A percentile compares a stretch with the other conserved stretches of the same genome.
phyloP scores from a whole-genome alignment of 1,140 invertebrate genomes.

The Pogonomyrmex barbatus region DNA sequence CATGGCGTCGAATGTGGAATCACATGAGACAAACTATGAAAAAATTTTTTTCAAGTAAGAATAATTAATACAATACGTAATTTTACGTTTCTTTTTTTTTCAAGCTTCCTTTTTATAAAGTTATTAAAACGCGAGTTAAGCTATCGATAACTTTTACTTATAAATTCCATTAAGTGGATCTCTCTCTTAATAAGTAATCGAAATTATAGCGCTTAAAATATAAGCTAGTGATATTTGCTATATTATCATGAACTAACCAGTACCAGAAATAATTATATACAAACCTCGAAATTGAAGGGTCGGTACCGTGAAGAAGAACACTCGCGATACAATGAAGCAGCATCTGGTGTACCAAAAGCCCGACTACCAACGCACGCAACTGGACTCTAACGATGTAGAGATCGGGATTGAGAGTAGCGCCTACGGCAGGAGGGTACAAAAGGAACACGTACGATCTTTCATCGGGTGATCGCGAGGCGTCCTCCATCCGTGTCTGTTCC shows the following conservation, averaged over 20 bases:
- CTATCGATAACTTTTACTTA: neutral
- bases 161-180: neutral
- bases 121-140: neutral
- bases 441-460: constrained; percentile 96
- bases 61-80: neutral
- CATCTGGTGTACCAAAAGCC: constrained; percentile 96
- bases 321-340: constrained; percentile 95
- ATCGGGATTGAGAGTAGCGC: constrained; percentile 91
- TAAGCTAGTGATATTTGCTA: neutral
- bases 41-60: constrained; percentile 56
- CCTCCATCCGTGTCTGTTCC: constrained; percentile 87
- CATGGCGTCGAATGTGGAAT: constrained; percentile 85
- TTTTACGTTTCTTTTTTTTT: neutral
- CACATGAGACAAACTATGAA: constrained; percentile 81
- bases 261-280: neutral
- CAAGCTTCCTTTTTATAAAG: neutral
- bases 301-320: constrained; percentile 90
- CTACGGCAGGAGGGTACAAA: constrained; percentile 92
- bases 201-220: neutral
- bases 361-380: constrained; percentile 94
- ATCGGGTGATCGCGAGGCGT: constrained; percentile 85
- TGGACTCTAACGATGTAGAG: constrained; percentile 93
- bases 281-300: constrained; percentile 87
- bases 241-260: neutral
- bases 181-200: neutral